phyloP scores from a whole-genome alignment of 2,797 vertebrate genomes.

The Sebastes aleutianus region DNA sequence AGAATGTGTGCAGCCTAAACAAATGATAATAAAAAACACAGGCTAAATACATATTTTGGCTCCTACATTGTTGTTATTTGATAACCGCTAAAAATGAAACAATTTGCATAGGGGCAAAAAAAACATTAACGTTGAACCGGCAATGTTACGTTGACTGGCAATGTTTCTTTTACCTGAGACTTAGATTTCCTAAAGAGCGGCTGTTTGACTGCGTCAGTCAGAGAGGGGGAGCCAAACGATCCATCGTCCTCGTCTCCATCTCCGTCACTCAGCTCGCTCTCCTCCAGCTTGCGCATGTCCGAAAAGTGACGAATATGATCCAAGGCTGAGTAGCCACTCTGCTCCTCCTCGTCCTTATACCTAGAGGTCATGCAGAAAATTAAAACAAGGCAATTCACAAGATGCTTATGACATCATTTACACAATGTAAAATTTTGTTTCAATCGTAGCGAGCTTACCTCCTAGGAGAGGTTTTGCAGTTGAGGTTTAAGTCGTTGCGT shows the following conservation, averaged over 20 bases:
- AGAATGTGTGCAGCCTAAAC: no score
- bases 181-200: slow-evolving; percentile 98
- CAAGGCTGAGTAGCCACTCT: slow-evolving; percentile 91
- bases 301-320: slow-evolving; percentile 98
- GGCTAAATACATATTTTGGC: no score
- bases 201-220: slow-evolving; percentile 93
- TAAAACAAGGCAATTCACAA: not conserved
- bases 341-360: slow-evolving; percentile 88
- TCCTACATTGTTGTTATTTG: not conserved
- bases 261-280: slow-evolving; percentile 91
- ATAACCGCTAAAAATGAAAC: not conserved
- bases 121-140: not conserved
- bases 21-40: no score
- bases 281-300: slow-evolving; percentile 93
- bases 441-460: slow-evolving; percentile 76
- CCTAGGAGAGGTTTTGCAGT: slow-evolving; percentile 89
- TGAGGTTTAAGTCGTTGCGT: slow-evolving; percentile 86
- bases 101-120: not conserved
- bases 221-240: slow-evolving; percentile 87
- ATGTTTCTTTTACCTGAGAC: slow-evolving; percentile 89
- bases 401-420: not conserved
- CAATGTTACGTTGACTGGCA: not conserved
- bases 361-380: slow-evolving; percentile 70
- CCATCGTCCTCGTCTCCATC: slow-evolving; percentile 87
- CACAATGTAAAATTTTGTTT: not conserved